A percentile compares a stretch with the other conserved stretches of the same genome.
These are phyloP conservation scores for Brachyistius frenatus DNA, from an alignment of 2,113 vertebrate genomes.

Conservation along the genomic window DNA sequence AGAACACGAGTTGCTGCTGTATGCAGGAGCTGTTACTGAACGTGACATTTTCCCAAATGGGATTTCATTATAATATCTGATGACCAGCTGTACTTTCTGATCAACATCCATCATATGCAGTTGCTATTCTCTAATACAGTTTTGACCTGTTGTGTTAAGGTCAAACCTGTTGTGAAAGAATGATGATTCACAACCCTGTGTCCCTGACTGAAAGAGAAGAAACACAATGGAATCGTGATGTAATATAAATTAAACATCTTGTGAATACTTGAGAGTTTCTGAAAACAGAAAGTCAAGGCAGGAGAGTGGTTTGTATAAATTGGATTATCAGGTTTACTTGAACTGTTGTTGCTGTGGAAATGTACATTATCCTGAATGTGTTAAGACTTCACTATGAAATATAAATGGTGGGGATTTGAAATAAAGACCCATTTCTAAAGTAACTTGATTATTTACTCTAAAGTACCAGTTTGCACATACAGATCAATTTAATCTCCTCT, in stretches of 20 bases:
- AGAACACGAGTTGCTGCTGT: constrained; percentile 40
- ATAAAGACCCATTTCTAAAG: background rate
- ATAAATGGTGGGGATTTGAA: background rate
- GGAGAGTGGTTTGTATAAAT: background rate
- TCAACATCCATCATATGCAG: constrained; percentile 11
- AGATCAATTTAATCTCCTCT: background rate
- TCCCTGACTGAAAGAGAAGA: too few relatives aligned
- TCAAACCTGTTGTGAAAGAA: background rate
- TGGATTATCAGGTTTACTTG: background rate
- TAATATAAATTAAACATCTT: too few relatives aligned
- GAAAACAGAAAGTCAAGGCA: background rate
- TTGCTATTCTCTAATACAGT: background rate
- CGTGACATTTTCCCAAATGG: constrained; percentile 8
- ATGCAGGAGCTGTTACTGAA: constrained; percentile 31
- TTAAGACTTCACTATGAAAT: background rate
- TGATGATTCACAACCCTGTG: background rate
- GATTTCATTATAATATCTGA: constrained; percentile 41
- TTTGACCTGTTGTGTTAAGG: constrained; percentile 6
- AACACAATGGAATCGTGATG: too few relatives aligned
- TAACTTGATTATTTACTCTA: background rate
- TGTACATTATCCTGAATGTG: background rate
- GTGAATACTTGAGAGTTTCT: too few relatives aligned
- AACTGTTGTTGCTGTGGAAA: background rate
- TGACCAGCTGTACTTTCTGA: constrained; percentile 25
- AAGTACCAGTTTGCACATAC: background rate